Evolutionary conservation across 2,888 invertebrate genomes (phyloP).

Genomic region (Sericinus montela): DNA sequence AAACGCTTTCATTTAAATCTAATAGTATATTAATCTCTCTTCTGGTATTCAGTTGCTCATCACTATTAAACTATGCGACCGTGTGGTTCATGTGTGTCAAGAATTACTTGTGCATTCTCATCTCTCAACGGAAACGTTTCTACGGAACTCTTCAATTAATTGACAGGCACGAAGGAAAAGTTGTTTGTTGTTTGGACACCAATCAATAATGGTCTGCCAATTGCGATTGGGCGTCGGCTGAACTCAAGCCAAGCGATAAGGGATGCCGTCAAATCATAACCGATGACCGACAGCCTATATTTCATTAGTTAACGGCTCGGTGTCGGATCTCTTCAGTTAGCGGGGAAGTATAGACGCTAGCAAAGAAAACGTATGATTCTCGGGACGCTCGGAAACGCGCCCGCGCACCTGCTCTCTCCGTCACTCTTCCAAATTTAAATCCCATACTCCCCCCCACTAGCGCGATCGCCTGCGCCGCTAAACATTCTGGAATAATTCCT

Average conservation of each 20-base stretch:
- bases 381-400: conserved; percentile 65
- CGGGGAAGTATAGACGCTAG: conserved; percentile 36
- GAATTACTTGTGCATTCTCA: not conserved
- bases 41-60: not conserved
- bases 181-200: conserved; percentile 39
- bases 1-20: not conserved
- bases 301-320: conserved; percentile 22
- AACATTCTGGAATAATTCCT: conserved; percentile 80
- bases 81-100: not conserved
- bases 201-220: conserved; percentile 49
- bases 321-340: conserved; percentile 29
- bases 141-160: not conserved
- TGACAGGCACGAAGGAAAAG: conserved; percentile 33
- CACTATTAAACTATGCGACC: not conserved
- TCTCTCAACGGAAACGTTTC: conserved; percentile 4
- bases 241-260: conserved; percentile 56
- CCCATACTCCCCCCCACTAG: conserved; percentile 75
- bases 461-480: conserved; percentile 47
- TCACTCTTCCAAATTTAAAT: conserved; percentile 80
- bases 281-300: conserved; percentile 26
- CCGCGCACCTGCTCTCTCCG: conserved; percentile 79
- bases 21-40: not conserved
- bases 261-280: conserved; percentile 32
- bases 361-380: conserved; percentile 51
- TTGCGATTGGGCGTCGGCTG: conserved; percentile 39